Evolutionary conservation across 1,140 invertebrate genomes (phyloP).

Genomic region (Heliconius eleuchia): DNA sequence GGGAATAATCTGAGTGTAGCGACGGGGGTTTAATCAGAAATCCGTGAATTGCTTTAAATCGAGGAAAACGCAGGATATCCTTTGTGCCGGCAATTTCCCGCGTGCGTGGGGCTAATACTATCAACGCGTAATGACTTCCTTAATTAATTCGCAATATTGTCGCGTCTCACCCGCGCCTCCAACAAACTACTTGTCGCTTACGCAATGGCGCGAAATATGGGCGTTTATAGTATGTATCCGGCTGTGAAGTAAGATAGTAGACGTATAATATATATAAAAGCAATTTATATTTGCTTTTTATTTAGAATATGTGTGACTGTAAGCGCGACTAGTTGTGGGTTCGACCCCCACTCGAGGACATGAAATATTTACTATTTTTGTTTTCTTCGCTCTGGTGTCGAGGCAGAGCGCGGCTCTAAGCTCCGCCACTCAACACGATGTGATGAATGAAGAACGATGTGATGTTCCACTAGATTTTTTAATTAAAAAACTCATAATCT

Average conservation of each 20-base stretch:
- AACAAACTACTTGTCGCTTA: not conserved
- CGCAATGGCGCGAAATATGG: constrained; percentile 6
- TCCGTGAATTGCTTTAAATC: constrained; percentile 80
- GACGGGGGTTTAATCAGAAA: constrained; percentile 78
- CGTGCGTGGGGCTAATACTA: constrained; percentile 75
- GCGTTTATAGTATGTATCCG: not conserved
- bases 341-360: no score
- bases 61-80: constrained; percentile 79
- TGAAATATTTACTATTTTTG: no score
- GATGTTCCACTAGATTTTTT: no score
- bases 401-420: no score
- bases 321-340: no score
- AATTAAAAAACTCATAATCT: not conserved
- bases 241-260: not conserved
- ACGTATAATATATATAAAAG: not conserved
- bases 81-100: constrained; percentile 77
- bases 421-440: no score
- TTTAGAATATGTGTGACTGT: no score
- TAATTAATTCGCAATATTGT: constrained; percentile 79
- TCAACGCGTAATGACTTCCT: constrained; percentile 79
- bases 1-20: constrained; percentile 77
- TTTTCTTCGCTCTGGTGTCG: no score
- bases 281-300: no score
- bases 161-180: constrained; percentile 33
- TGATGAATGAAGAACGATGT: no score